phyloP scores from a whole-genome alignment of 2,797 vertebrate species.

The Rhinoraja longicauda region DNA sequence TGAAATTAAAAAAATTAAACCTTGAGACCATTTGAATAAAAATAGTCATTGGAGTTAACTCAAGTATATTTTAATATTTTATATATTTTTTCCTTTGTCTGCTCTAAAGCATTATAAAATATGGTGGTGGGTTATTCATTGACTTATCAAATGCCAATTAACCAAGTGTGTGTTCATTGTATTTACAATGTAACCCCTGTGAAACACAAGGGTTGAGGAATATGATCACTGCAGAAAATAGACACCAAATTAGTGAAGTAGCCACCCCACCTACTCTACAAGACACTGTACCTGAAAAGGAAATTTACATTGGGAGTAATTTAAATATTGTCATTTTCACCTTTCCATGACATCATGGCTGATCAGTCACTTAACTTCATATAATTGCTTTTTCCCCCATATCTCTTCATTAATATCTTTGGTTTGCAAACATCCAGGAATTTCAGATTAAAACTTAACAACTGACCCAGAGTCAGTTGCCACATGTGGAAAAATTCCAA shows the following conservation, averaged over 20 bases:
- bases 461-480: too few relatives aligned
- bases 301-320: not conserved
- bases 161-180: not conserved
- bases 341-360: too few relatives aligned
- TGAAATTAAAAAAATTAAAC: not conserved
- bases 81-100: not conserved
- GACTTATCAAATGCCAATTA: not conserved
- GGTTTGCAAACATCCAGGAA: too few relatives aligned
- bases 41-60: not conserved
- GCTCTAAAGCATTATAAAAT: not conserved
- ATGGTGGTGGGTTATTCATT: not conserved
- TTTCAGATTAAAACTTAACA: too few relatives aligned
- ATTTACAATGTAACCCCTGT: not conserved
- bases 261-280: not conserved
- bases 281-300: not conserved
- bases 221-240: not conserved
- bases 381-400: too few relatives aligned
- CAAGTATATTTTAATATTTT: not conserved
- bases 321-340: not conserved
- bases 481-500: too few relatives aligned
- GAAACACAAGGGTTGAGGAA: not conserved
- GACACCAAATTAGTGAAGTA: not conserved
- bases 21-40: not conserved
- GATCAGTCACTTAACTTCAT: too few relatives aligned
- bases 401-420: too few relatives aligned